Evolutionary conservation across 2,113 vertebrate species (phyloP).

Genomic region (Craseonycteris thonglongyai): DNA sequence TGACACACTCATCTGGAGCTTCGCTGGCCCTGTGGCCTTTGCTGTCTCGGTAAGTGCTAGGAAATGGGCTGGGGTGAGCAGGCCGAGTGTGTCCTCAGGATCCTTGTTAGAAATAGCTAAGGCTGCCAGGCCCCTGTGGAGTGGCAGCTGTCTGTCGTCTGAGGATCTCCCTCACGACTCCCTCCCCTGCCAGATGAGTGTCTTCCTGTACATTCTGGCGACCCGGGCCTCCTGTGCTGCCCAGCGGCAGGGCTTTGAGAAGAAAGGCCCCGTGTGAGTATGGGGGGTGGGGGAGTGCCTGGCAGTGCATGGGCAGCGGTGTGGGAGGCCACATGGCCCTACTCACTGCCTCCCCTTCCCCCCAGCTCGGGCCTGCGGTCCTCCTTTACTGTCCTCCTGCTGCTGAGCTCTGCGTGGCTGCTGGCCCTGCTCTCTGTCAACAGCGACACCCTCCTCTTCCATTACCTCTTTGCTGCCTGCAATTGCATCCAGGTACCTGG

Average conservation of each 20-base stretch:
- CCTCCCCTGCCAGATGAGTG: constrained; percentile 81
- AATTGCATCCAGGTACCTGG: constrained; percentile 89
- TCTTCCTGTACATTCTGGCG: constrained; percentile 89
- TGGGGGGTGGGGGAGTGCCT: not conserved
- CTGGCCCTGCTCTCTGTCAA: constrained; percentile 92
- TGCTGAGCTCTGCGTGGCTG: constrained; percentile 89
- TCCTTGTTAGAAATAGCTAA: not conserved
- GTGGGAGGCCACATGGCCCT: fast-evolving
- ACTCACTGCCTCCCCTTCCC: not conserved
- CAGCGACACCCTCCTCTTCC: constrained; percentile 92
- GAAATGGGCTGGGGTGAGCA: not conserved
- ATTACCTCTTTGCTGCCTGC: constrained; percentile 92
- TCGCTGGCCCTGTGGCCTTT: constrained; percentile 88
- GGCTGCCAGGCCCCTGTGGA: not conserved
- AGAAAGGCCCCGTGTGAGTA: constrained; percentile 90
- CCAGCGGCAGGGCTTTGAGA: constrained; percentile 86
- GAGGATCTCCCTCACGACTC: not conserved
- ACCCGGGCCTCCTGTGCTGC: constrained; percentile 85
- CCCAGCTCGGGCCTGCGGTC: constrained; percentile 86
- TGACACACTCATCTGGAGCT: constrained; percentile 94
- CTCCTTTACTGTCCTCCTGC: constrained; percentile 83
- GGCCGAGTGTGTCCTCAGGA: not conserved
- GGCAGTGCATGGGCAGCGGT: fast-evolving
- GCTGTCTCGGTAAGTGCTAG: constrained; percentile 85
- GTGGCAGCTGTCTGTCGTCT: not conserved